phyloP scores from a whole-genome alignment of 2,113 vertebrate species.

The Heliornis fulica region DNA sequence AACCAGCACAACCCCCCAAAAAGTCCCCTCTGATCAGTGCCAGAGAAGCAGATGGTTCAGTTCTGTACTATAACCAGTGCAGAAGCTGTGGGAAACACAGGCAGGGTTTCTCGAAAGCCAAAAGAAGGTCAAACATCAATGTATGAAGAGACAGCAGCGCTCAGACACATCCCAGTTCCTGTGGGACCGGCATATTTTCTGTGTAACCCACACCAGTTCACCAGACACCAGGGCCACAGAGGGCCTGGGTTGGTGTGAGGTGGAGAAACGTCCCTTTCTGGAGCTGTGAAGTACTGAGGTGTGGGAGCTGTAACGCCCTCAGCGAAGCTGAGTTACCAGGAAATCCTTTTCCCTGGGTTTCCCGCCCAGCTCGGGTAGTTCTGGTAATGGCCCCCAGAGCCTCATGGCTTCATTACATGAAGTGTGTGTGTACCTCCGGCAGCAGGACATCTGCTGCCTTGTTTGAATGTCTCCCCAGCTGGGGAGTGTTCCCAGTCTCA shows the following conservation, averaged over 20 bases:
- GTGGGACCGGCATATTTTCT: rapidly evolving
- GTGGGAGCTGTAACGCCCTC: not conserved
- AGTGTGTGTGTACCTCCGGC: not conserved
- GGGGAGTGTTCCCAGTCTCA: not conserved
- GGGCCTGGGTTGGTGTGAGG: not conserved
- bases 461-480: not conserved
- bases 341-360: not conserved
- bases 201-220: not conserved
- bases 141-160: rapidly evolving
- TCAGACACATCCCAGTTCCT: not conserved
- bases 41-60: not conserved
- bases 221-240: not conserved
- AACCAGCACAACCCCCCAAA: not conserved
- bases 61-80: not conserved
- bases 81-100: not conserved
- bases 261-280: not conserved
- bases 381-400: rapidly evolving
- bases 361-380: not conserved
- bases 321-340: not conserved
- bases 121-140: not conserved
- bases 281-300: rapidly evolving
- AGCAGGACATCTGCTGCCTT: not conserved
- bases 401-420: not conserved
- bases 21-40: not conserved
- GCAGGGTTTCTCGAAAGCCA: not conserved